A percentile compares a stretch with the other conserved stretches of the same genome.
Conservation (phyloP, 2,113 vertebrate species). For the Nesoenas mayeri region DNA sequence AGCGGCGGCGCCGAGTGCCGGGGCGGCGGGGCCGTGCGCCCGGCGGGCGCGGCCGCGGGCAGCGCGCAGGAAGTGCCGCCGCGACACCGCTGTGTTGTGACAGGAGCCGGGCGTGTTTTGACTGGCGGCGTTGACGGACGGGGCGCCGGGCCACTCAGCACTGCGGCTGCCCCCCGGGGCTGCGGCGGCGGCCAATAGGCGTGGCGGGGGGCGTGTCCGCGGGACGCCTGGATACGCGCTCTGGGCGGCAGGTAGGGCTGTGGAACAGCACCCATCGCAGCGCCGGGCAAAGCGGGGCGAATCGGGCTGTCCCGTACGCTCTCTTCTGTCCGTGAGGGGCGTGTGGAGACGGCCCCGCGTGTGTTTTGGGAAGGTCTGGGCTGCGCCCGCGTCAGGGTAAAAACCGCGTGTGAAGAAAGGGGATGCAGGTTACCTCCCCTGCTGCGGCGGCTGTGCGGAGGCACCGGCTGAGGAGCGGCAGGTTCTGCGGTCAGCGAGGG, state of each 20-base stretch:
- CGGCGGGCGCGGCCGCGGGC: background rate
- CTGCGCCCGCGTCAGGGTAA: background rate
- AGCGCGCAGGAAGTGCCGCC: slow-evolving; percentile 34
- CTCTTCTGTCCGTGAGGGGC: fast-evolving
- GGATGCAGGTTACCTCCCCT: fast-evolving
- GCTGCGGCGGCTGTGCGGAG: background rate
- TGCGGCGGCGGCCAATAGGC: slow-evolving; percentile 47
- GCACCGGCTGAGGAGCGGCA: background rate
- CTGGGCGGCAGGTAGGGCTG: background rate
- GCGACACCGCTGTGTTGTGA: slow-evolving; percentile 53
- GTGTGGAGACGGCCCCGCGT: fast-evolving
- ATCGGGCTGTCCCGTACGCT: fast-evolving
- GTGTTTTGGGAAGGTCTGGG: background rate
- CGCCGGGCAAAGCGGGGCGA: fast-evolving
- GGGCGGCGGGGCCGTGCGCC: no score
- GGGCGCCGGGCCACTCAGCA: slow-evolving; percentile 30
- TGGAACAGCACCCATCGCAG: fast-evolving
- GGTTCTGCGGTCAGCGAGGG: background rate
- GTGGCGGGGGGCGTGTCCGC: slow-evolving; percentile 46
- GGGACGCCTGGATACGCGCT: slow-evolving; percentile 25
- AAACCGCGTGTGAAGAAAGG: background rate
- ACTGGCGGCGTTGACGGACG: slow-evolving; percentile 68
- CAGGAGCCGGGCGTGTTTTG: slow-evolving; percentile 70
- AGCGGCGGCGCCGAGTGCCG: no score
- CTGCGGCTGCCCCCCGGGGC: background rate